Base-by-base conservation (phyloP, 1,140 invertebrate species). In the Colletes latitarsis region DNA sequence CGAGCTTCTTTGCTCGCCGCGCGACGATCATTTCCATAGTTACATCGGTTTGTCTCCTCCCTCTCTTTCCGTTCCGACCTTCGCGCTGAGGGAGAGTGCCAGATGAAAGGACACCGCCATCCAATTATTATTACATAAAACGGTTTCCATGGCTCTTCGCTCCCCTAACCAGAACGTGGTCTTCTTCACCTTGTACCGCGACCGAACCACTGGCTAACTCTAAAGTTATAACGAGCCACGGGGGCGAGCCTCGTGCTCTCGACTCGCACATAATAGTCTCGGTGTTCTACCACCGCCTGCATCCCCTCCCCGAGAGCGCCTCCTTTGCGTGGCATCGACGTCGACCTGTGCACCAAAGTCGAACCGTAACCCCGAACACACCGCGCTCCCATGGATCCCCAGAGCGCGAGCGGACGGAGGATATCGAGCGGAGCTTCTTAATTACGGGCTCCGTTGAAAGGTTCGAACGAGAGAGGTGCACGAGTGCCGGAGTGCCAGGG, bases 111-210 rank as follows among this genome's bases (percentile, higher is more conserved):
- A 91, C 83, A 90, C 91, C 91, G 91, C 88, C 89, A 89, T 92
- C 92, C 92, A 93, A 93, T 92, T 92, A 92, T 90, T 90, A 91
- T 92, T 91, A 90, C 88, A 90, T 92, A 90, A 93, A 92, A 92
- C 87, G 86, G 75, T 88, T 88, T 88, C 88, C 82, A 87, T 62
- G 69, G 88, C 86, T 83, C 88, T 87, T 77, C 68, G 70, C 81
- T 85, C 82, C 70, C 80, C 70, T 78, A 82, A 79, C 83, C 75
- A 77, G 67, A 62, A 64, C 86, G 76, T 72, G 67, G 82, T 88
- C 86, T 86, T 89, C 90, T 90, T 91, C 87, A 88, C 88, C 89
- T 89, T 90, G 75, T 78, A 80, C 77, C 82, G 83, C 87, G 82
- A 79, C 84, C 82, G 66, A 92, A 89, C 90, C 90, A 90, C 82